Conservation (phyloP, 1,140 invertebrate genomes). For the Pseudomyrmex concolor region DNA sequence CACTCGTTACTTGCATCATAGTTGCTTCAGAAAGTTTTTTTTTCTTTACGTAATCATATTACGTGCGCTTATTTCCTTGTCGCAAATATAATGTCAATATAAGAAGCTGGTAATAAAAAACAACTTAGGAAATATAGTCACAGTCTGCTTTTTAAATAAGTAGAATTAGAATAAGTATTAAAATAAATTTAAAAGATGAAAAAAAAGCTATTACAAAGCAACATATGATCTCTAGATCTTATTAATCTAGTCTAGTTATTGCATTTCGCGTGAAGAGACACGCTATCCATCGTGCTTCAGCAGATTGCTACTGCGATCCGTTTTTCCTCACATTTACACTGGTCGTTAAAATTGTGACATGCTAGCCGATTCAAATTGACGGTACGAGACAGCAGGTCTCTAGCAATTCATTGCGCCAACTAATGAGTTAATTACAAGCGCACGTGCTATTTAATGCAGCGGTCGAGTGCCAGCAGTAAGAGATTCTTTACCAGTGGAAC, state of each 20-base stretch:
- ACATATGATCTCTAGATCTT: background rate
- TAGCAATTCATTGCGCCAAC: slow-evolving; percentile 60
- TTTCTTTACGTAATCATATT: background rate
- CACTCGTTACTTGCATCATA: background rate
- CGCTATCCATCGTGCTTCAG: background rate
- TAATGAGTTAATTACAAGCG: slow-evolving; percentile 73
- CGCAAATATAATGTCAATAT: background rate
- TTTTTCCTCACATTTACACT: slow-evolving; percentile 44
- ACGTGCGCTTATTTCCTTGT: background rate
- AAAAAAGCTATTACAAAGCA: background rate
- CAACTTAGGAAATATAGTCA: background rate
- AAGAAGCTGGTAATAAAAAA: background rate
- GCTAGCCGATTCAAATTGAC: slow-evolving; percentile 46
- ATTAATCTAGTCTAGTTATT: slow-evolving; percentile 6
- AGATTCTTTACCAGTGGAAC: slow-evolving; percentile 64
- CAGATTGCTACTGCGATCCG: background rate
- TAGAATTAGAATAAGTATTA: background rate
- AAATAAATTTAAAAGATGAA: background rate
- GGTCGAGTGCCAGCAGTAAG: slow-evolving; percentile 44
- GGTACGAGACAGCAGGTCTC: slow-evolving; percentile 46
- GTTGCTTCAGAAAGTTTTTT: background rate
- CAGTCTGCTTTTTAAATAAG: background rate
- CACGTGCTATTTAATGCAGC: slow-evolving; percentile 66
- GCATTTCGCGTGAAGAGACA: slow-evolving; percentile 11
- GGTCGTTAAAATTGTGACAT: slow-evolving; percentile 32